phyloP scores from a whole-genome alignment of 2,888 invertebrate genomes.

The Hirudinaria manillensis region DNA sequence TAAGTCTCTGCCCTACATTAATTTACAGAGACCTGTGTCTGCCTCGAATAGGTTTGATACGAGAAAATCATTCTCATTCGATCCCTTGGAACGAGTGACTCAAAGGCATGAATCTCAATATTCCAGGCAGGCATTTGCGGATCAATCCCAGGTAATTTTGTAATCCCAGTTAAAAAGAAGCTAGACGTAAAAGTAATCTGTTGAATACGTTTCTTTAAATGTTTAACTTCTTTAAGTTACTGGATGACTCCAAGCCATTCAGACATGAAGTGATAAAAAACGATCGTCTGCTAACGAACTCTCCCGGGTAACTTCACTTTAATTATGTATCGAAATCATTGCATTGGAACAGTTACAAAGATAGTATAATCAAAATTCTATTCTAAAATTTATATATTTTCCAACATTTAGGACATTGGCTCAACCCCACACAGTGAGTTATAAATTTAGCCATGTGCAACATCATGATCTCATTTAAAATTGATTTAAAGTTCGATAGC shows the following conservation, averaged over 20 bases:
- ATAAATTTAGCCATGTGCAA: neutral
- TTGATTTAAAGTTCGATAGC: slow-evolving; percentile 3
- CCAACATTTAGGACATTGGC: neutral
- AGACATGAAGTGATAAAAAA: neutral
- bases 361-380: too few relatives aligned
- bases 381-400: neutral
- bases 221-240: neutral
- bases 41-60: slow-evolving; percentile 11
- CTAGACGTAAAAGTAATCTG: neutral
- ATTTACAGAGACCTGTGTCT: slow-evolving; percentile 16
- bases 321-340: too few relatives aligned
- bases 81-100: neutral
- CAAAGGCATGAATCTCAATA: slow-evolving; percentile 2
- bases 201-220: neutral
- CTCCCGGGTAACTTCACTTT: neutral
- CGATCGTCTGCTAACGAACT: neutral
- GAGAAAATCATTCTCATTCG: slow-evolving; percentile 1
- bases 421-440: slow-evolving; percentile 13
- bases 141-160: slow-evolving; percentile 1
- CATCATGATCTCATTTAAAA: neutral
- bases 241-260: neutral
- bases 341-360: too few relatives aligned
- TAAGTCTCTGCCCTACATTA: slow-evolving; percentile 26
- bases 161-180: neutral
- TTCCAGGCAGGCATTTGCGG: neutral